Percentiles rank a stretch among this genome's conserved stretches.
phyloP scores from a whole-genome alignment of 2,113 vertebrate genomes.

The Aythya baeri region DNA sequence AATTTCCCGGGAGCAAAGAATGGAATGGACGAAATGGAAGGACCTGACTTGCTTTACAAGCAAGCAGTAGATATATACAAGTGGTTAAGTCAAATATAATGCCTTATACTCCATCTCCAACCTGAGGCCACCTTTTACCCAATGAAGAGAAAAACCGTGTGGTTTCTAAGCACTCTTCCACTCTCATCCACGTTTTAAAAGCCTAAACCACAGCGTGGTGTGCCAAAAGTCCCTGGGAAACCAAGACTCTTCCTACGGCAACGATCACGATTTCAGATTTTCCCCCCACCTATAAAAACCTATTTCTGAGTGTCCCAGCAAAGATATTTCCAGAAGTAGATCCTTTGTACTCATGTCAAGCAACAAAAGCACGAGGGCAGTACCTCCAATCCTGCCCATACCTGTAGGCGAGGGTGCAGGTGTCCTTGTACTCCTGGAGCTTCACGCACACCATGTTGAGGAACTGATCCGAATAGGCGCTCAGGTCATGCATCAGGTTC shows the following conservation, averaged over 20 bases:
- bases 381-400: constrained; percentile 37
- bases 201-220: accelerated
- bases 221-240: not conserved
- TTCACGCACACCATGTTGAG: constrained; percentile 98
- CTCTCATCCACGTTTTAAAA: not conserved
- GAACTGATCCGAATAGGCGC: constrained; percentile 97
- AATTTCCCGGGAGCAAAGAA: not conserved
- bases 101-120: not conserved
- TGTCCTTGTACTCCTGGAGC: constrained; percentile 97
- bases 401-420: constrained; percentile 93
- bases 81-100: not conserved
- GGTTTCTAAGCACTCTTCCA: not conserved
- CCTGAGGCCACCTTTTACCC: not conserved
- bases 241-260: not conserved
- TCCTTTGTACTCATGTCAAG: not conserved
- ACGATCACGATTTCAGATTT: accelerated
- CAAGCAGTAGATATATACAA: not conserved
- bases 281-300: not conserved
- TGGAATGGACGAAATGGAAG: not conserved
- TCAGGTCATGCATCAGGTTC: constrained; percentile 95
- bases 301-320: not conserved
- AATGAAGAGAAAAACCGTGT: accelerated
- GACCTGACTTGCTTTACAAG: not conserved
- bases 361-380: accelerated
- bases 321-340: not conserved